Base-by-base conservation (phyloP, 2,113 vertebrate species). In the Laterallus jamaicensis region DNA sequence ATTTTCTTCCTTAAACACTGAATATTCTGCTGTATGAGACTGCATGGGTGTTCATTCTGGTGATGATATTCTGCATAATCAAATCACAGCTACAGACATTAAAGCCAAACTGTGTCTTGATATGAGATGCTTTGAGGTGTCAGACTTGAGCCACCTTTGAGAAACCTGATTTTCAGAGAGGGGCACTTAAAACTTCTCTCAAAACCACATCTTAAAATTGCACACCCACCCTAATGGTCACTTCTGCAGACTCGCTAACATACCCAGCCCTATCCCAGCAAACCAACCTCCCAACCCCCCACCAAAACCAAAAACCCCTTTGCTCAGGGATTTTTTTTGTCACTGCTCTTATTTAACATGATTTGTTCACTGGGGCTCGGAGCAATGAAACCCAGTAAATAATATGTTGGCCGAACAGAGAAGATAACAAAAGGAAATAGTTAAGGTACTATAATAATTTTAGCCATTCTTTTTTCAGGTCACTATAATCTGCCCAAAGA, bases 401-500 rank as follows among this genome's bases (percentile, higher is more conserved):
- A 97, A 96, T 18, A 81, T 67, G 32, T 20, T 83, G 74, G 91
- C 82, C 88, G 90, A 96, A 73, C 70, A 91, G 78, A 96, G 91
- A 85, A 96, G 97, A 97, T 97, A 97, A 96, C 96, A 98, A 98
- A 98, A 98, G 97, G 97, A 98, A 98, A 97, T 97, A 95, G 95
- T 97, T 97, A 97, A 98, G 98, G 98, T 98, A 98, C 96, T 97
- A 96, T 97, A 98, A 98, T 98, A 98, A 98, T 98, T 98, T 98
- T 96, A 98, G 97, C 92, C 93, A 95, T 97, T 97, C 97, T 97
- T 97, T 98, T 97, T 98, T 97, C 97, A 98, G 98, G 98, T 98
- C 97, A 97, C 98, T 98, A 98, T 98, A 98, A 98, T 98, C 98
- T 98, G 97, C 97, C 97, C 97, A 98, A 98, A 98, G 98, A 98